A percentile compares a stretch with the other conserved stretches of the same genome.
Conservation (phyloP, 1,140 invertebrate species). For the Cydia fagiglandana region DNA sequence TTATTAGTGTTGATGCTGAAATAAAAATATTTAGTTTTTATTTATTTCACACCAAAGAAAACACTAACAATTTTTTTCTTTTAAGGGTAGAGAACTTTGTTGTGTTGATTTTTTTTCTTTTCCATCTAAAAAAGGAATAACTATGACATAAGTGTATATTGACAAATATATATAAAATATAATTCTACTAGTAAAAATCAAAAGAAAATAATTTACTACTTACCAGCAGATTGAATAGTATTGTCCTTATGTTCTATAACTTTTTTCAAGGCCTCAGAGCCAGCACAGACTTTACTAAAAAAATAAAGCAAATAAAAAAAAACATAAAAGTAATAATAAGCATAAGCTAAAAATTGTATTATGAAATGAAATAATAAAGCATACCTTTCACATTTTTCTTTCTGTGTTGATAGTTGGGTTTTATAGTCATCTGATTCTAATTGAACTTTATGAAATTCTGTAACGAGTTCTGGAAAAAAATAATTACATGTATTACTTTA, state of each 20-base stretch:
- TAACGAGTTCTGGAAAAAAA: conserved; percentile 51
- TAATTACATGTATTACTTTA: conserved; percentile 19
- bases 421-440: conserved; percentile 42
- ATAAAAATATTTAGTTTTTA: conserved; percentile 31
- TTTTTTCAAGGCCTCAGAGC: conserved; percentile 52
- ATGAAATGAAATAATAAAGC: conserved; percentile 23
- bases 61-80: no score
- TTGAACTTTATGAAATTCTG: conserved; percentile 49
- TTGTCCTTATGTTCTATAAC: conserved; percentile 52
- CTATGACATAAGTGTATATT: no score
- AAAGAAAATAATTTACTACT: conserved; percentile 28
- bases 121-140: no score
- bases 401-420: conserved; percentile 44
- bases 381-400: conserved; percentile 60
- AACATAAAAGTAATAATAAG: neutral
- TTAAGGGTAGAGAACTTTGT: no score
- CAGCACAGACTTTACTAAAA: conserved; percentile 56
- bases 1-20: conserved; percentile 58
- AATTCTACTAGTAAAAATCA: no score
- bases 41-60: neutral
- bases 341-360: no score
- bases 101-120: no score
- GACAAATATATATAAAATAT: no score
- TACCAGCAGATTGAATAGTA: conserved; percentile 57
- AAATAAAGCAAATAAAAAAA: conserved; percentile 17